Conservation (phyloP, 2,888 invertebrate species). For the Lissocephala sabroskyi region DNA sequence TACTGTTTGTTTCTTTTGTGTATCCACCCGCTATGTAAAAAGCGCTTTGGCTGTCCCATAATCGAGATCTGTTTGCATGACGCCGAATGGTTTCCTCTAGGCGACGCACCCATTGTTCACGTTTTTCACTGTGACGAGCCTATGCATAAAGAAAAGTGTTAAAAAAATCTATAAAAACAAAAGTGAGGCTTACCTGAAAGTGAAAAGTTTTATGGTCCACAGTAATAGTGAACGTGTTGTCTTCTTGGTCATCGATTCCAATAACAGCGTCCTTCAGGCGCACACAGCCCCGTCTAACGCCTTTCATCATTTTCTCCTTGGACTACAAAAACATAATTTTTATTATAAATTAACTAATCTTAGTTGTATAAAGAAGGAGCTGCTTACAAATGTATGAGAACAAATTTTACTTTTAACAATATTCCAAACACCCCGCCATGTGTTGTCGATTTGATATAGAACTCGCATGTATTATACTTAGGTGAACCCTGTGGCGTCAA, state of each 20-base stretch:
- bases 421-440: too few relatives aligned
- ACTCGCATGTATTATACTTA: too few relatives aligned
- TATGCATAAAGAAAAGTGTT: too few relatives aligned
- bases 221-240: constrained; percentile 98
- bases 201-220: constrained; percentile 99
- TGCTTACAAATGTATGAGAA: too few relatives aligned
- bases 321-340: constrained; percentile 89
- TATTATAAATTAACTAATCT: too few relatives aligned
- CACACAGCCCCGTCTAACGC: constrained; percentile 96
- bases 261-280: constrained; percentile 97
- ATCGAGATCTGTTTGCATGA: constrained; percentile 78
- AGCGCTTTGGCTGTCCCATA: constrained; percentile 69
- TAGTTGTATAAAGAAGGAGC: too few relatives aligned
- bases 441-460: too few relatives aligned
- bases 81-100: constrained; percentile 94
- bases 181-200: constrained; percentile 90
- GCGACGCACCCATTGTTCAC: constrained; percentile 96
- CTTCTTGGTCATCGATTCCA: constrained; percentile 99
- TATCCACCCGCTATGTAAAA: constrained; percentile 60
- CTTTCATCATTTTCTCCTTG: constrained; percentile 98
- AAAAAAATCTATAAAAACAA: too few relatives aligned
- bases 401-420: too few relatives aligned
- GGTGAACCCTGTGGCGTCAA: too few relatives aligned
- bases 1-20: not conserved
- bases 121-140: constrained; percentile 94